phyloP scores from a whole-genome alignment of 2,113 vertebrate genomes.

The Orthochromis indermauri region DNA sequence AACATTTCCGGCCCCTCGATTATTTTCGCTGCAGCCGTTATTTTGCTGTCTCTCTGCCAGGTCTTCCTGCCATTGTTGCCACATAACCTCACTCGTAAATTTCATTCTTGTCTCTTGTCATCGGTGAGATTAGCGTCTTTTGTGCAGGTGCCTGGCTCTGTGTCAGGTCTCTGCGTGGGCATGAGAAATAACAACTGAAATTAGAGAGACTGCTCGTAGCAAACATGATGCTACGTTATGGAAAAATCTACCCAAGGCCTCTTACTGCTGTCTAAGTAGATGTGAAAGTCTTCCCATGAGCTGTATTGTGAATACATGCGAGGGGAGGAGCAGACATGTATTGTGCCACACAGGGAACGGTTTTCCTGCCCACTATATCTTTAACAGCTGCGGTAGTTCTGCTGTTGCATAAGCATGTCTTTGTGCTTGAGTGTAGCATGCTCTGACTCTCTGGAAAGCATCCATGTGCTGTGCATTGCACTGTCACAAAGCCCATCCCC shows the following conservation, averaged over 20 bases:
- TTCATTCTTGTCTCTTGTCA: background rate
- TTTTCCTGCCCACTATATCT: background rate
- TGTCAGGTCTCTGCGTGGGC: background rate
- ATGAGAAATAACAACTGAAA: background rate
- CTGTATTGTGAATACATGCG: background rate
- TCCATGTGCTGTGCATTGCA: constrained; percentile 33
- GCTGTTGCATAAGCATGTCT: constrained; percentile 18
- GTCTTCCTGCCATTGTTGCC: constrained; percentile 47
- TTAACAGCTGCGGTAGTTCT: background rate
- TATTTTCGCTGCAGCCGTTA: background rate
- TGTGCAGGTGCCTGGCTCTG: background rate
- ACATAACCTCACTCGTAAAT: background rate
- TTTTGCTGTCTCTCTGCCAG: constrained; percentile 4
- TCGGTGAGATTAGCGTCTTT: background rate
- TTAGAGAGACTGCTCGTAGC: background rate
- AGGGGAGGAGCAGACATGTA: background rate
- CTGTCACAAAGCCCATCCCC: constrained; percentile 16
- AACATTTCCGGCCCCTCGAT: constrained; percentile 9
- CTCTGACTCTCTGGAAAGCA: background rate
- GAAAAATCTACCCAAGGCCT: background rate
- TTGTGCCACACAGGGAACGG: background rate
- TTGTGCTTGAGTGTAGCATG: background rate
- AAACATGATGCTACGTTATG: background rate
- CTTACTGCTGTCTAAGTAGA: background rate
- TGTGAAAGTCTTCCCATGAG: background rate